These are phyloP conservation scores for Paedocypris micromegethes DNA, from an alignment of 2,797 vertebrate genomes.

Conservation along the genomic window DNA sequence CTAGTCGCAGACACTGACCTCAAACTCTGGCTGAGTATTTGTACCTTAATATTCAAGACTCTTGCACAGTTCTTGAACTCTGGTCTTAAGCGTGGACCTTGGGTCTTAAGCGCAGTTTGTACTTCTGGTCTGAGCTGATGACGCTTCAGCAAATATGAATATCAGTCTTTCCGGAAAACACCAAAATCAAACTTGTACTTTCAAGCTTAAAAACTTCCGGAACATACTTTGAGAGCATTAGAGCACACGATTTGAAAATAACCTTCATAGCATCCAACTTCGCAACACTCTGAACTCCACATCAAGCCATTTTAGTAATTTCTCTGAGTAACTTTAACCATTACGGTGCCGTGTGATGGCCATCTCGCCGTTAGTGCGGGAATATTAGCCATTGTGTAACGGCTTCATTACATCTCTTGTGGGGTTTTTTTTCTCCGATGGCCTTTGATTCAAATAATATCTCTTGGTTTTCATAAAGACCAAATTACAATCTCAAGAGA, in stretches of 20 bases:
- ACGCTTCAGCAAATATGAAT: neutral
- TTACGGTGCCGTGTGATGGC: constrained; percentile 15
- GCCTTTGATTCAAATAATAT: constrained; percentile 49
- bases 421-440: constrained; percentile 27
- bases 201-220: constrained; percentile 17
- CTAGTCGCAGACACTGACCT: no score
- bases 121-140: no score
- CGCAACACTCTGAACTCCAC: constrained; percentile 5
- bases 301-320: constrained; percentile 35
- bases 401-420: constrained; percentile 40
- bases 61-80: no score
- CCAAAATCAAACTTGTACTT: neutral
- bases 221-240: constrained; percentile 21
- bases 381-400: constrained; percentile 45
- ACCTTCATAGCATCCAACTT: constrained; percentile 32
- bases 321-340: constrained; percentile 35
- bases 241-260: constrained; percentile 27
- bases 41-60: no score
- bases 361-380: constrained; percentile 20
- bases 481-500: constrained; percentile 42
- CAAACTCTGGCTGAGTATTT: no score
- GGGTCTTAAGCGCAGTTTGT: no score
- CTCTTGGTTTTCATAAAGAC: constrained; percentile 47
- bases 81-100: no score
- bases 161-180: neutral